Percentiles rank a stretch among this genome's conserved stretches.
phyloP scores from a whole-genome alignment of 1,140 invertebrate species.

The Oryctes rhinoceros region DNA sequence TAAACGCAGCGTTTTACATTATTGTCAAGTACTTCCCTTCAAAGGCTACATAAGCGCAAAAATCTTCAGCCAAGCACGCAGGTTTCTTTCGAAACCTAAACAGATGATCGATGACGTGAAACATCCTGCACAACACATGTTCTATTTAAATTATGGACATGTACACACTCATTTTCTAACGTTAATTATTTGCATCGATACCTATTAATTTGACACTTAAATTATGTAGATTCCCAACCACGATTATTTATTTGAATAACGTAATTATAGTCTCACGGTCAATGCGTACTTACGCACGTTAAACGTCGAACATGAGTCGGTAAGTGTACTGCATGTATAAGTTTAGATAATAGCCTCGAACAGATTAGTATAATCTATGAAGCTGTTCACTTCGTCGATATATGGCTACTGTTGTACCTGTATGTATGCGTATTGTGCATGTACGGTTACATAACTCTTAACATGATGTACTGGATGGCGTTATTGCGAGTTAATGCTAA shows the following conservation, averaged over 20 bases:
- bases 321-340: background rate
- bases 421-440: too few species aligned
- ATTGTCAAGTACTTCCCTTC: too few species aligned
- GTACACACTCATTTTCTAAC: too few species aligned
- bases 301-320: background rate
- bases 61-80: too few species aligned
- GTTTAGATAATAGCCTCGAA: slow-evolving; percentile 7
- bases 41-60: too few species aligned
- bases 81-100: too few species aligned
- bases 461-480: background rate
- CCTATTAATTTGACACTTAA: background rate
- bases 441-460: background rate
- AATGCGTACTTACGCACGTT: background rate
- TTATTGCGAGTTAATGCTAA: background rate
- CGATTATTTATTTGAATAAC: background rate
- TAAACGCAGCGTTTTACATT: too few species aligned
- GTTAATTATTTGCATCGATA: background rate
- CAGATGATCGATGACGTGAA: too few species aligned
- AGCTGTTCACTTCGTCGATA: background rate
- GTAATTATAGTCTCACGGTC: background rate
- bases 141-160: too few species aligned
- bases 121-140: too few species aligned
- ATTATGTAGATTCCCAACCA: background rate
- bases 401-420: background rate
- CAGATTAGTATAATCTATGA: slow-evolving; percentile 13